A percentile compares a stretch with the other conserved stretches of the same genome.
These are phyloP conservation scores for Ditylenchus dipsaci DNA, from an alignment of 1,140 invertebrate genomes.

Conservation along the genomic window DNA sequence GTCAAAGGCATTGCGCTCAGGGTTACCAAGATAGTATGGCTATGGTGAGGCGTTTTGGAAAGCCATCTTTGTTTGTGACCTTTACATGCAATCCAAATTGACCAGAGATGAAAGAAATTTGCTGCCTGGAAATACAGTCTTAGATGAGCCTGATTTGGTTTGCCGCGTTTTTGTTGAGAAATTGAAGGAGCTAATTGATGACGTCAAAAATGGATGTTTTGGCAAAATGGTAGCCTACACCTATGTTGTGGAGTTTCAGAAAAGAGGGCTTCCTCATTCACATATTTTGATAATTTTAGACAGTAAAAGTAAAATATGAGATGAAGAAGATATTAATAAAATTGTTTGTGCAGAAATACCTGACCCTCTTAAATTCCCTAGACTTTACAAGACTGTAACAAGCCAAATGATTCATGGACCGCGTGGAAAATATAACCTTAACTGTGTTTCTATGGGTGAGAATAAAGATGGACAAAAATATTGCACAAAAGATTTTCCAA, in stretches of 20 bases:
- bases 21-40: constrained; percentile 58
- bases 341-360: constrained; percentile 64
- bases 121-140: constrained; percentile 40
- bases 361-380: constrained; percentile 59
- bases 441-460: constrained; percentile 45
- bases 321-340: constrained; percentile 59
- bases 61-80: constrained; percentile 61
- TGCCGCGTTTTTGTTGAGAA: constrained; percentile 62
- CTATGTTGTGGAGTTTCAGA: constrained; percentile 62
- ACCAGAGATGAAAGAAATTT: constrained; percentile 59
- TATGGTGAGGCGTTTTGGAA: constrained; percentile 58
- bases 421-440: constrained; percentile 40
- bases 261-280: constrained; percentile 62
- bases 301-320: constrained; percentile 60
- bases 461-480: constrained; percentile 6
- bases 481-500: constrained; percentile 40
- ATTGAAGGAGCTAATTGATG: constrained; percentile 60
- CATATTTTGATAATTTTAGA: constrained; percentile 60
- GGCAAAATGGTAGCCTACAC: constrained; percentile 41
- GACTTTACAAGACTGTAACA: constrained; percentile 57
- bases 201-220: constrained; percentile 39
- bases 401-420: constrained; percentile 59
- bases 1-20: constrained; percentile 48
- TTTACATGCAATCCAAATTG: constrained; percentile 63
- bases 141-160: constrained; percentile 60